A percentile compares a stretch with the other conserved stretches of the same genome.
These are phyloP conservation scores for Melanargia galathea DNA, from an alignment of 2,888 invertebrate genomes.

Conservation along the genomic window DNA sequence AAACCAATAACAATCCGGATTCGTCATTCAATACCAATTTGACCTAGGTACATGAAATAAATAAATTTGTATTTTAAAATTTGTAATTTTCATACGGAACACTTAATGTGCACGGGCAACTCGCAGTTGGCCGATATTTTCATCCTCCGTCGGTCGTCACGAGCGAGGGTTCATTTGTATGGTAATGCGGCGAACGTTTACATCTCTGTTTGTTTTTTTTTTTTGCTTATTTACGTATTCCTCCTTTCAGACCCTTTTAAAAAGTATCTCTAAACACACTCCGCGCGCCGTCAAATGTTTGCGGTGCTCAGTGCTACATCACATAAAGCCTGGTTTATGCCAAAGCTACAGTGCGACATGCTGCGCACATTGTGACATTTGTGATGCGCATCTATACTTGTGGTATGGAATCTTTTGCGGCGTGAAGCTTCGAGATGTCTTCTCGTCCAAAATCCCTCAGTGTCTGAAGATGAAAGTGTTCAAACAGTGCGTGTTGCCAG, in stretches of 20 bases:
- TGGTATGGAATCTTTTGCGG: too few relatives aligned
- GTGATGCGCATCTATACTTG: too few relatives aligned
- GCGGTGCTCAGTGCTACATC: slow-evolving; percentile 5
- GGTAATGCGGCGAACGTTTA: slow-evolving; percentile 69
- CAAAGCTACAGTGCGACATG: too few relatives aligned
- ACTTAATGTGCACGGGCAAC: neutral
- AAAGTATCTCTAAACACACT: slow-evolving; percentile 25
- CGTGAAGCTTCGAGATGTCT: too few relatives aligned
- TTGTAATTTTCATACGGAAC: slow-evolving; percentile 14
- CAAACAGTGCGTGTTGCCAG: too few relatives aligned
- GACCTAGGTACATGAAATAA: too few relatives aligned
- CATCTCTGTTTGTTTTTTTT: slow-evolving; percentile 68
- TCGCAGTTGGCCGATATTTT: neutral
- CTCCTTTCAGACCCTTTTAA: slow-evolving; percentile 34
- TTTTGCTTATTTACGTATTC: slow-evolving; percentile 55
- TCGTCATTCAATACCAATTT: too few relatives aligned
- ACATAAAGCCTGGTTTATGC: neutral
- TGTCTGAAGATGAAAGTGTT: too few relatives aligned
- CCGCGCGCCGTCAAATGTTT: slow-evolving; percentile 5
- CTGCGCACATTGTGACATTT: too few relatives aligned
- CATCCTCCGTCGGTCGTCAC: slow-evolving; percentile 18
- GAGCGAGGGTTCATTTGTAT: slow-evolving; percentile 69
- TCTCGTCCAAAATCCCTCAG: too few relatives aligned
- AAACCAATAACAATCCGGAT: too few relatives aligned
- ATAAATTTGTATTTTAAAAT: too few relatives aligned